A percentile compares a stretch with the other conserved stretches of the same genome.
Conservation (phyloP, 1,140 invertebrate species). For the Hyles euphorbiae region DNA sequence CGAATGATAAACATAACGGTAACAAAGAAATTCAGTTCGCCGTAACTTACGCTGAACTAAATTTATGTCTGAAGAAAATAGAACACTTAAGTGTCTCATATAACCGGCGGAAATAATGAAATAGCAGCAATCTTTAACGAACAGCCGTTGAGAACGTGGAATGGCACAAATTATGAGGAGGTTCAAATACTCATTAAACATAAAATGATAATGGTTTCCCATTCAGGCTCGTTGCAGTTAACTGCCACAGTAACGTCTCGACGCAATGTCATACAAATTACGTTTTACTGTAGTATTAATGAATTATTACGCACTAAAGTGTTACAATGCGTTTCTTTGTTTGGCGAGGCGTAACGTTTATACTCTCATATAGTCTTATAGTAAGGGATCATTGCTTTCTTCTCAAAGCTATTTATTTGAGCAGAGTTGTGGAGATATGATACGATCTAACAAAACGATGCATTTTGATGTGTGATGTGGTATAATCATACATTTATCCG, state of each 20-base stretch:
- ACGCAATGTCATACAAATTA: constrained; percentile 63
- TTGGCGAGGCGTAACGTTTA: constrained; percentile 32
- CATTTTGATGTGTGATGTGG: no score
- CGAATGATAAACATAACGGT: no score
- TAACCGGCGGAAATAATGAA: constrained; percentile 11
- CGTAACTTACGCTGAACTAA: no score
- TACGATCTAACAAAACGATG: no score
- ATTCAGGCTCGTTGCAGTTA: constrained; percentile 56
- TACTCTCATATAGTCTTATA: constrained; percentile 1
- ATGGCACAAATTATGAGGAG: constrained; percentile 55
- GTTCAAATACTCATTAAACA: constrained; percentile 68
- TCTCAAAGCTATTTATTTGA: no score
- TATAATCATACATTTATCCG: no score
- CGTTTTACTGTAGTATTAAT: constrained; percentile 62
- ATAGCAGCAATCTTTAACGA: constrained; percentile 41
- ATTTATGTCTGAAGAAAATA: no score
- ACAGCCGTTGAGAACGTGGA: constrained; percentile 43
- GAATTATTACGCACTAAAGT: constrained; percentile 57
- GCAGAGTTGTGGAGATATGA: no score
- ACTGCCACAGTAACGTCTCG: constrained; percentile 59
- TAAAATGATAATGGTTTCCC: constrained; percentile 64
- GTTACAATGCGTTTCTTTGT: constrained; percentile 55
- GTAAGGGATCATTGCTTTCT: no score
- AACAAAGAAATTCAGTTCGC: no score
- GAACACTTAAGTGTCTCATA: no score